phyloP scores from a whole-genome alignment of 2,888 invertebrate species.

The Amphipyra berbera region DNA sequence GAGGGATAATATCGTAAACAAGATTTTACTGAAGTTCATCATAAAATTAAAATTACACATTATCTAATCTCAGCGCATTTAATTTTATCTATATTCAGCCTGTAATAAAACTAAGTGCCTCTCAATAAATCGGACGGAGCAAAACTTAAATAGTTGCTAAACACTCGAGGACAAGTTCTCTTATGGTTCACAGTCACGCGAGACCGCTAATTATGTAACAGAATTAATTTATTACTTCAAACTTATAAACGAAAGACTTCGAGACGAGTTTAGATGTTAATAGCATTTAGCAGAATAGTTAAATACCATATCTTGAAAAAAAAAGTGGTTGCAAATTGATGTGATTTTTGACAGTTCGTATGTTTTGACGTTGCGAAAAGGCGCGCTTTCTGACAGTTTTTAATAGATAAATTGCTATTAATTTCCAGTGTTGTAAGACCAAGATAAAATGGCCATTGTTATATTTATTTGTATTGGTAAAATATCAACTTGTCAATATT shows the following conservation, averaged over 20 bases:
- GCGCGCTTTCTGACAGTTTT: conserved; percentile 18
- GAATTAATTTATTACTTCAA: conserved; percentile 77
- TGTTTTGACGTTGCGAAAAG: conserved; percentile 10
- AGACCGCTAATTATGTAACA: conserved; percentile 83
- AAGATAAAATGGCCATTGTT: neutral
- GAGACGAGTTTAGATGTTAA: conserved; percentile 46
- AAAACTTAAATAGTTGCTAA: conserved; percentile 76
- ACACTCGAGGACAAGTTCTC: conserved; percentile 77
- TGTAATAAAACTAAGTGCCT: conserved; percentile 61
- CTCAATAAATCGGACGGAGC: conserved; percentile 75
- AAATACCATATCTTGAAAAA: conserved; percentile 14
- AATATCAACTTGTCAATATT: neutral
- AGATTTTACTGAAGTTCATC: conserved; percentile 13
- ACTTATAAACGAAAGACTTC: conserved; percentile 49
- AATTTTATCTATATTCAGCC: conserved; percentile 48
- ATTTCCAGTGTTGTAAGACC: neutral
- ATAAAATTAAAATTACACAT: conserved; percentile 36
- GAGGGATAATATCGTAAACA: conserved; percentile 19
- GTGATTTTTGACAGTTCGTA: conserved; percentile 1
- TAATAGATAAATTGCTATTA: neutral
- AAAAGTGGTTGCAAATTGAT: conserved; percentile 11
- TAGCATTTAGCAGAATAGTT: conserved; percentile 39
- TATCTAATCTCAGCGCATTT: conserved; percentile 41
- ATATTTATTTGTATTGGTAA: neutral
- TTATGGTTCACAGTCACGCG: conserved; percentile 84